Base-by-base conservation (phyloP, 2,797 vertebrate genomes). In the Eupleurogrammus muticus region DNA sequence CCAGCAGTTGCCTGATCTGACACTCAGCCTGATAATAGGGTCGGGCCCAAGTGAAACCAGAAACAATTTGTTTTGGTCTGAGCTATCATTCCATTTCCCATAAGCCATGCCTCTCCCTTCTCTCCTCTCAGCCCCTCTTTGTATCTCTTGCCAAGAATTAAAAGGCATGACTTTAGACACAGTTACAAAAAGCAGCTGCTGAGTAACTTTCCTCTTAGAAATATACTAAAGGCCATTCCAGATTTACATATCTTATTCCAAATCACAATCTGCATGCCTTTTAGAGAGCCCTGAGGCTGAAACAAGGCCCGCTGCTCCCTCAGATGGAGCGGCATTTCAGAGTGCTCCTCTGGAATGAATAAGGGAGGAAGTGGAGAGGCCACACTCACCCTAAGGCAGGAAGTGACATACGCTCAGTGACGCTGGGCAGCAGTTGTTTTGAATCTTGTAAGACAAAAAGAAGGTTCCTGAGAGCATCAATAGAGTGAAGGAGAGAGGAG, bases 111-210 rank as follows among this genome's bases (percentile, higher is more conserved):
- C 85, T 93, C 91, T 92, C 91, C 89, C 91, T 90, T 89, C 88
- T 92, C 87, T 88, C 79, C 85, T 70, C 88, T 82, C 86, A 87
- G 77, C 80, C 83, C 85, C 83, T 89, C 92, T 91, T 93, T 93
- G 89, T 85, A 91, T 92, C 80, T 79, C 78, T 52, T 91, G 93
- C 92, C 93, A 94, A 92, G 91, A 92, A 91, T 91, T 92, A 92
- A 94, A 93, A 94, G 92, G 89, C 91, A 90, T 84, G 88, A 92
- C 90, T 90, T 92, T 89, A 89, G 85, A 89, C 91, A 88, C 87
- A 90, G 89, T 93, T 93, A 93, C 91, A 90, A 85, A 90, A 93
- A 92, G 90, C 93, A 94, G 93, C 92, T 93, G 93, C 89, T 79
- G 83, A 84, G 87, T 84, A 87, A 75, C 87, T 88, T 87, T 85